These are phyloP conservation scores for Drosophila arawakana DNA, from an alignment of 1,140 invertebrate species.

Conservation along the genomic window DNA sequence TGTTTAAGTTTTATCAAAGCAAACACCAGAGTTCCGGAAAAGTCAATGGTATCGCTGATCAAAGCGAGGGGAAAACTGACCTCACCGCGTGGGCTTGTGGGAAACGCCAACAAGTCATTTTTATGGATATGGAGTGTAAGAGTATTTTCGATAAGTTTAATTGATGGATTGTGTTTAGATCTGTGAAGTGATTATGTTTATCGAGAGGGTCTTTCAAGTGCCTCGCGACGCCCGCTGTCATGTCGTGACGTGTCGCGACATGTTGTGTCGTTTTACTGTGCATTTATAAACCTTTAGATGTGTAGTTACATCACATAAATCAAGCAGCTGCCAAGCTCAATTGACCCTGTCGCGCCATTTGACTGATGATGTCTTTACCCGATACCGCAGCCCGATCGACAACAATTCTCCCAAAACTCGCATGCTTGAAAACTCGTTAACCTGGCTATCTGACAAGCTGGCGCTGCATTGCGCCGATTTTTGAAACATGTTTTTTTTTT, in stretches of 20 bases:
- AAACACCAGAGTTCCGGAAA: not conserved
- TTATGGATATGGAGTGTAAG: constrained; percentile 66
- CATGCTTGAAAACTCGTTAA: constrained; percentile 1
- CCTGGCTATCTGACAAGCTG: not conserved
- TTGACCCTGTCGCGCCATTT: constrained; percentile 73
- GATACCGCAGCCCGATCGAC: constrained; percentile 26
- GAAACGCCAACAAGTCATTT: constrained; percentile 32
- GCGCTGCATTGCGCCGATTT: constrained; percentile 36
- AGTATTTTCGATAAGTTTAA: constrained; percentile 65
- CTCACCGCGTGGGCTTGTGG: constrained; percentile 10
- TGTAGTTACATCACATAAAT: constrained; percentile 23
- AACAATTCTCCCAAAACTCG: constrained; percentile 9
- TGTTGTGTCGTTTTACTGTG: constrained; percentile 22
- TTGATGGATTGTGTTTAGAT: constrained; percentile 55
- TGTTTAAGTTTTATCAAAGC: no score
- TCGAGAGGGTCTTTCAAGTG: constrained; percentile 45
- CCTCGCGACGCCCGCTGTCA: constrained; percentile 3
- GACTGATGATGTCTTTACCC: constrained; percentile 68
- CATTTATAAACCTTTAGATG: constrained; percentile 57
- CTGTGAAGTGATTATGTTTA: constrained; percentile 37
- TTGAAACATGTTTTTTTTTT: no score
- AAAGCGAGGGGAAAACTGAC: not conserved
- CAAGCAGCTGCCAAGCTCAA: constrained; percentile 64
- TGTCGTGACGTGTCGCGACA: constrained; percentile 12
- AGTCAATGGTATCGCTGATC: not conserved